Evolutionary conservation across 1,140 invertebrate species (phyloP).

Genomic region (Halictus rubicundus): DNA sequence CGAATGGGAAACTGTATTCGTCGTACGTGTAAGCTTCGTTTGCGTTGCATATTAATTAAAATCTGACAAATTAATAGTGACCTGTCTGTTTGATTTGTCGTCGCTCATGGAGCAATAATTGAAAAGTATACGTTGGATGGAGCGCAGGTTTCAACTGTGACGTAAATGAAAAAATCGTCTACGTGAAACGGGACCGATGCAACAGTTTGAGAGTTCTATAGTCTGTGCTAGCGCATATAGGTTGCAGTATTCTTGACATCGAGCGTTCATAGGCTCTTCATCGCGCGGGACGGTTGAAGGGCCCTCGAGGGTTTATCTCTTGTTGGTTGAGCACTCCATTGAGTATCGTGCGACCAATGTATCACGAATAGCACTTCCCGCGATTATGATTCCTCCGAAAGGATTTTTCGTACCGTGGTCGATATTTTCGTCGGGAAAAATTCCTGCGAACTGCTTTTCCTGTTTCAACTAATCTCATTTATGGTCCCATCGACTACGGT

Average conservation of each 20-base stretch:
- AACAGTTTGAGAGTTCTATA: not conserved
- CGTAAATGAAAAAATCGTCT: no score
- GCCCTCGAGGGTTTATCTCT: not conserved
- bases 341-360: not conserved
- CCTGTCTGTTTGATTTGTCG: no score
- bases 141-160: no score
- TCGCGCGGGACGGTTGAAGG: not conserved
- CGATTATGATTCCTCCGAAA: not conserved
- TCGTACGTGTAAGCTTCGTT: no score
- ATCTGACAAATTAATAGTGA: no score
- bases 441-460: not conserved
- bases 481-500: no score
- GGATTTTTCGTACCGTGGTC: not conserved
- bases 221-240: not conserved
- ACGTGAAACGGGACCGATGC: not conserved
- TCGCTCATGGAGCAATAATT: no score
- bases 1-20: no score
- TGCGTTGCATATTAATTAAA: no score
- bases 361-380: not conserved
- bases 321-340: not conserved
- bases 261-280: conserved; percentile 2
- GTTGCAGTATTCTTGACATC: not conserved
- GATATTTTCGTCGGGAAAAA: not conserved
- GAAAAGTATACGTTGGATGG: no score
- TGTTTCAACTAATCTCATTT: no score